Evolutionary conservation across 1,140 invertebrate species (phyloP).

Genomic region (Drosophila sechellia): DNA sequence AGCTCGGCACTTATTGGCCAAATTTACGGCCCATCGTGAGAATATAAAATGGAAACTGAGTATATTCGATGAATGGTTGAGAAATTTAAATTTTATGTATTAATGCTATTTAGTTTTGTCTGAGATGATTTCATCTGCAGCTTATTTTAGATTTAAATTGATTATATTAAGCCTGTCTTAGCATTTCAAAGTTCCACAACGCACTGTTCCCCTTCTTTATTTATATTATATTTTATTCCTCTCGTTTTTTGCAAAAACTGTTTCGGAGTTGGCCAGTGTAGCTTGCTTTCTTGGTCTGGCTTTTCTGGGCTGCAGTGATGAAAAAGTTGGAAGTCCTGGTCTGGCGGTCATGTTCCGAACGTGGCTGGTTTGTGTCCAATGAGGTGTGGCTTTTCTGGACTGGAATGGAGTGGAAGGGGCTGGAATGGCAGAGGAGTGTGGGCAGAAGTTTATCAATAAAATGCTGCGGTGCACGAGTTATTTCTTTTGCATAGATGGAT

Average conservation of each 20-base stretch:
- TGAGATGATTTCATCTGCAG: too few species aligned
- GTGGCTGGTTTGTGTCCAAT: conserved; percentile 59
- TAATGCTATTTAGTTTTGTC: neutral
- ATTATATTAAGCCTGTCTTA: too few species aligned
- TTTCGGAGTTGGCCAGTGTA: conserved; percentile 29
- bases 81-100: neutral
- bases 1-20: conserved; percentile 36
- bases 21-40: conserved; percentile 21
- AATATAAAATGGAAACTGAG: conserved; percentile 10
- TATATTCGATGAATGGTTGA: neutral
- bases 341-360: conserved; percentile 42
- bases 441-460: conserved; percentile 79
- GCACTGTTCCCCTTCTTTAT: conserved; percentile 1
- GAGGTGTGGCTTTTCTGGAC: conserved; percentile 44
- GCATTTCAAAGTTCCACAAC: neutral
- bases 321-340: conserved; percentile 50
- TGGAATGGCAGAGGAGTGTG: conserved; percentile 8
- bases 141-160: too few species aligned
- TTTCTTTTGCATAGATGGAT: conserved; percentile 76
- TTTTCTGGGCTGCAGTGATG: conserved; percentile 32
- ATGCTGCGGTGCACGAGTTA: conserved; percentile 79
- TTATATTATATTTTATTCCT: conserved; percentile 30
- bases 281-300: conserved; percentile 16
- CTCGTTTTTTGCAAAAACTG: conserved; percentile 42
- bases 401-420: too few species aligned